These are phyloP conservation scores for Monodelphis domestica DNA, from an alignment of 2,797 vertebrate species.

Conservation along the genomic window DNA sequence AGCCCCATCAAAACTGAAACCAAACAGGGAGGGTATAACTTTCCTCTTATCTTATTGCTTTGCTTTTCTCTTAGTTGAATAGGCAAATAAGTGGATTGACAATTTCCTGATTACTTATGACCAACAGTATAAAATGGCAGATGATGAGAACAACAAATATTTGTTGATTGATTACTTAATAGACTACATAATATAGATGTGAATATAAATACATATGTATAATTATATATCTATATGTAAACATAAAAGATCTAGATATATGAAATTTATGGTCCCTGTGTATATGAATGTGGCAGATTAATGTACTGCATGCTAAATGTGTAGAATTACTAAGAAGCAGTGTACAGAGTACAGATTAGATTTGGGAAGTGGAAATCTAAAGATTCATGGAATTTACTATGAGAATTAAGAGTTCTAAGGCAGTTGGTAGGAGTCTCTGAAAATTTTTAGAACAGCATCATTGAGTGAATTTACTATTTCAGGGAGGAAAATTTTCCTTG, in stretches of 20 bases:
- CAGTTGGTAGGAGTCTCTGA: slow-evolving; percentile 37
- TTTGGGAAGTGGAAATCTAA: slow-evolving; percentile 59
- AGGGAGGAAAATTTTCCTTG: slow-evolving; percentile 39
- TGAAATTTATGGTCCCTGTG: background rate
- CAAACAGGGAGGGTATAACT: background rate
- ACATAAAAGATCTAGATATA: background rate
- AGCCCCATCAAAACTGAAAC: background rate
- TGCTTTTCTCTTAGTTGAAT: background rate
- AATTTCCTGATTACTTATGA: slow-evolving; percentile 33
- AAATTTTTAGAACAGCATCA: slow-evolving; percentile 52
- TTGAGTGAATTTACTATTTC: slow-evolving; percentile 45
- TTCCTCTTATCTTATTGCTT: background rate
- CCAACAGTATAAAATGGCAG: background rate
- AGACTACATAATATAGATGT: background rate
- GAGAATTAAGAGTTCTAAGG: slow-evolving; percentile 59
- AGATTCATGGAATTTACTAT: slow-evolving; percentile 58
- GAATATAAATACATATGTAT: background rate
- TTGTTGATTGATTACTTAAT: background rate
- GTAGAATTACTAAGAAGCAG: background rate
- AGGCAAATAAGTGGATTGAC: background rate
- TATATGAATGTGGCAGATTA: slow-evolving; percentile 44
- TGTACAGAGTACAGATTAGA: slow-evolving; percentile 38
- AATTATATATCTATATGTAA: too few relatives aligned
- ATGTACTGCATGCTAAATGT: background rate
- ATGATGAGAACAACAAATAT: background rate